Base-by-base conservation (phyloP, 1,140 invertebrate genomes). In the Drosophila leontia region DNA sequence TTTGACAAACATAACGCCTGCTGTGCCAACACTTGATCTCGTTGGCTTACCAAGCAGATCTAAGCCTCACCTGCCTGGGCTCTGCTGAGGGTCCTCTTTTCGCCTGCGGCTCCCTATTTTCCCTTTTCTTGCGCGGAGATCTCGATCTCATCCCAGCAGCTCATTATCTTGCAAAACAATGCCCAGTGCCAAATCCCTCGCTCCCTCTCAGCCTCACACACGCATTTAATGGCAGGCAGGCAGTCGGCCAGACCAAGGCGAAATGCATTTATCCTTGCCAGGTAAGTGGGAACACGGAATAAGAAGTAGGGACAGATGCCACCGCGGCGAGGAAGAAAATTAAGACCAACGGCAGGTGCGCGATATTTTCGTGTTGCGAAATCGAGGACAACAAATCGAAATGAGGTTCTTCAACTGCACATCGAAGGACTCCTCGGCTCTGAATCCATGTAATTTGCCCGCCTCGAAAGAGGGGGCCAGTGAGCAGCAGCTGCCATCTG, bases 401-500 rank as follows among this genome's bases (percentile, higher is more conserved):
- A 69, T 80, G 79, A 74, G 63, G 77, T 75, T 77, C 42, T 75
- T 76, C 57, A 80, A 85, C 63, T 85, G 72, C 67, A 71, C 48
- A 50, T 58, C 71, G 75, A 70, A 86, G 81, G 79, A 82, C 75
- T 76, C 13, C 51, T 51, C 29, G 64, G 64, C 58, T 57, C 63
- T 64, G 55, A 82, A 48, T 62, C 55, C 80, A 72, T 86, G 83
- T 87, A 82, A 86, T 86, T 86, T 87, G 79, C 63, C 83, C 58
- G 61, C 59, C 67, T 50, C 9, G 13, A 7, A 35, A 23, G n/a
- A 61, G 47, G 41, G 63, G 29, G 53, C 19, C 53, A 56, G 34
- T 6, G 3, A 56, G 35, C 23, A 35, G 56, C 48, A 62, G 58
- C 41, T 57, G 72, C 53, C 55, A 76, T 76, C 51, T 76, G 61